Conservation (phyloP, 1,140 invertebrate genomes). For the Drosophila yakuba region DNA sequence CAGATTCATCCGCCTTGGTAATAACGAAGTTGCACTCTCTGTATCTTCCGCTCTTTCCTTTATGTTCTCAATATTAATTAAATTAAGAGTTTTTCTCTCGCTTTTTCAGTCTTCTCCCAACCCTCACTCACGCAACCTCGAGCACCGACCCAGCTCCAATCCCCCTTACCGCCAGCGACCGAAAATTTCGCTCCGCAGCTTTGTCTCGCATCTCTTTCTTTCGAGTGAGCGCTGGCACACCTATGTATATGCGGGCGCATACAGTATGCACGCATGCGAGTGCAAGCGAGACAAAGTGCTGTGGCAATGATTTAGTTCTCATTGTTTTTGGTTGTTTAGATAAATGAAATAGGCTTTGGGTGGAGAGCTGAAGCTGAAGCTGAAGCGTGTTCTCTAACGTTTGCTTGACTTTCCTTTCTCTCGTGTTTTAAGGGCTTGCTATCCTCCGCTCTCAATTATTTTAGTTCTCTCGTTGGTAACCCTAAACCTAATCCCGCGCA, state of each 20-base stretch:
- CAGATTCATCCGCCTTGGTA: neutral
- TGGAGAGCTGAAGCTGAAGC: conserved; percentile 34
- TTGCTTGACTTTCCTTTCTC: conserved; percentile 58
- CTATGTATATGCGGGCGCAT: conserved; percentile 7
- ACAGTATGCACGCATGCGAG: conserved; percentile 15
- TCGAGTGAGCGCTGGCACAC: neutral
- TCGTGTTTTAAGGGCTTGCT: conserved; percentile 21
- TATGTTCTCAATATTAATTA: conserved; percentile 35
- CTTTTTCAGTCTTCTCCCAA: neutral
- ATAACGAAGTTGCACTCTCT: conserved; percentile 10
- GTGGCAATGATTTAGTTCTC: conserved; percentile 74
- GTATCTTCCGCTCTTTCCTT: conserved; percentile 6
- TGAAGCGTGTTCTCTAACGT: neutral
- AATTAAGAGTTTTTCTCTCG: conserved; percentile 42
- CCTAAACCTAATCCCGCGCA: conserved; percentile 27
- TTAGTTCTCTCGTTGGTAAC: conserved; percentile 42
- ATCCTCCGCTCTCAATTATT: conserved; percentile 53
- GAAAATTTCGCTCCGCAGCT: conserved; percentile 6
- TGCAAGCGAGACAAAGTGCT: conserved; percentile 58
- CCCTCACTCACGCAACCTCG: neutral
- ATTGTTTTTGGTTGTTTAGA: conserved; percentile 59
- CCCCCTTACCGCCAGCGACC: neutral
- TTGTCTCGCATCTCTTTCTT: conserved; percentile 20
- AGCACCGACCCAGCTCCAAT: neutral
- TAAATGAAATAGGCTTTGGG: conserved; percentile 29